These are phyloP conservation scores for Poecilia latipinna DNA, from an alignment of 2,113 vertebrate genomes.

Conservation along the genomic window DNA sequence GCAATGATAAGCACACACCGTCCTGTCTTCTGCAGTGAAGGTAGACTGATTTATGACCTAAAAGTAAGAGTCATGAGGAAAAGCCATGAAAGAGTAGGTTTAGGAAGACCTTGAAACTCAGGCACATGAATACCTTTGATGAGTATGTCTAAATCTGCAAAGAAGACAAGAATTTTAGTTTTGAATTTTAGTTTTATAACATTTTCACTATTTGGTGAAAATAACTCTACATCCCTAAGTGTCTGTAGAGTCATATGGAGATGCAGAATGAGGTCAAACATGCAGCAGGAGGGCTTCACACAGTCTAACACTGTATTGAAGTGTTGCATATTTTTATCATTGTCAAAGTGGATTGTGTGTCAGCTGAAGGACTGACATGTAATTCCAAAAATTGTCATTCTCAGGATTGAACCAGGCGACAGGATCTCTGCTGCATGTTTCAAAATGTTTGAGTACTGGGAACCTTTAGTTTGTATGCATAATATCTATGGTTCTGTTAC, in stretches of 20 bases:
- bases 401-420: background rate
- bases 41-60: background rate
- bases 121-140: too few species aligned
- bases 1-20: slow-evolving; percentile 44
- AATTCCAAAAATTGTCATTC: background rate
- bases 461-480: background rate
- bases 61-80: background rate
- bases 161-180: too few species aligned
- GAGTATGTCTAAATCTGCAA: too few species aligned
- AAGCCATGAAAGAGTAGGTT: background rate
- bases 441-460: background rate
- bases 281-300: too few species aligned
- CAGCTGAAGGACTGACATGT: background rate
- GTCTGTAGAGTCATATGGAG: too few species aligned
- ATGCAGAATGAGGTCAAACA: too few species aligned
- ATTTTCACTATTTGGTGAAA: too few species aligned
- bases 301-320: too few species aligned
- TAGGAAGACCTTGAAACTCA: background rate
- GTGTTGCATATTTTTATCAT: background rate
- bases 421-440: background rate
- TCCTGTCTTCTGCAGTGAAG: slow-evolving; percentile 4
- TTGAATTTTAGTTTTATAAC: too few species aligned
- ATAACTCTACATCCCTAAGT: too few species aligned
- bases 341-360: background rate
- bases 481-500: background rate